phyloP scores from a whole-genome alignment of 2,888 invertebrate genomes.

The Notocelia uddmanniana region DNA sequence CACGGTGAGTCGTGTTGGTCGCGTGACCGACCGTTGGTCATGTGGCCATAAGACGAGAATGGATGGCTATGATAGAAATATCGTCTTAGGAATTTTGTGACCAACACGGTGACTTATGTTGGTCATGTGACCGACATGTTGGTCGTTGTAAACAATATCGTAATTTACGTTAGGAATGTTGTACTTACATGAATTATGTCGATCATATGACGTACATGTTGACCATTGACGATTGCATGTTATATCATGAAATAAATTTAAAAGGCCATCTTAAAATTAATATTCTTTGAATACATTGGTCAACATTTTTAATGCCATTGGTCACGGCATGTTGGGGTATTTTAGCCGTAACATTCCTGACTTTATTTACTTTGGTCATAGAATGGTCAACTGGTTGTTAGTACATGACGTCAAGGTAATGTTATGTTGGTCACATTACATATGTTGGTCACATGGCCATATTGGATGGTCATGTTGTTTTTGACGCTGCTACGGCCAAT shows the following conservation, averaged over 20 bases:
- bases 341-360: slow-evolving; percentile 5
- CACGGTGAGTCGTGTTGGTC: neutral
- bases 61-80: neutral
- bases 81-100: slow-evolving; percentile 11
- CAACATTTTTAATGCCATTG: neutral
- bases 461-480: neutral
- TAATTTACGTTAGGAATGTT: neutral
- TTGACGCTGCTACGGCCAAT: neutral
- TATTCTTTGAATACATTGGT: neutral
- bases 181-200: neutral
- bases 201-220: too few relatives aligned
- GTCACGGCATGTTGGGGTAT: slow-evolving; percentile 1
- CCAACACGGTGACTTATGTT: neutral
- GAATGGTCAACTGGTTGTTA: neutral
- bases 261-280: too few relatives aligned
- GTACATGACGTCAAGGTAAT: too few relatives aligned
- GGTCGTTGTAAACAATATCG: neutral
- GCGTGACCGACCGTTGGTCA: neutral
- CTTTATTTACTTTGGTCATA: neutral
- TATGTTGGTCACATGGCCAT: neutral
- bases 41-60: neutral
- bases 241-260: neutral
- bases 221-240: neutral
- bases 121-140: neutral
- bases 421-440: too few relatives aligned